phyloP scores from a whole-genome alignment of 2,888 invertebrate species.

The Scelioninae gen. 1 region DNA sequence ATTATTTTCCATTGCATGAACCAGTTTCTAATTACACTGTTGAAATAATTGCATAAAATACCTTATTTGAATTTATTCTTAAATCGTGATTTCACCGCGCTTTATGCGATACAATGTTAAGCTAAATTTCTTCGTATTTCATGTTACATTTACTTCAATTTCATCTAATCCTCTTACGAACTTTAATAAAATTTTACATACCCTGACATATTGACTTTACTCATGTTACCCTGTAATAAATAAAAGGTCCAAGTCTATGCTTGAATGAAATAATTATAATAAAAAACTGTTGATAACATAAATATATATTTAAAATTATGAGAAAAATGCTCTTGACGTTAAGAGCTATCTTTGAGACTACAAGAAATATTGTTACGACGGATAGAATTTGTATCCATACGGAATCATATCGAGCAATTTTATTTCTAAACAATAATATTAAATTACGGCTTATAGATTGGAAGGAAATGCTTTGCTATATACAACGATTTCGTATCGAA shows the following conservation, averaged over 20 bases:
- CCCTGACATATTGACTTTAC: neutral
- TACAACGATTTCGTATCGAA: neutral
- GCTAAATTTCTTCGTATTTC: neutral
- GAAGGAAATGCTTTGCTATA: neutral
- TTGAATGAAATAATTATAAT: too few relatives aligned
- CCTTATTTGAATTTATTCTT: neutral
- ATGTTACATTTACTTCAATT: constrained; percentile 33
- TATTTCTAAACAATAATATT: constrained; percentile 7
- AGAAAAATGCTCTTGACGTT: too few relatives aligned
- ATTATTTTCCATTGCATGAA: too few relatives aligned
- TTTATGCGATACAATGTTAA: neutral
- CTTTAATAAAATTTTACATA: constrained; percentile 35
- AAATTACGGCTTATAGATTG: neutral
- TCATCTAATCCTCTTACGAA: constrained; percentile 30
- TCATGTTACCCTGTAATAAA: neutral
- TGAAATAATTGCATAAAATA: neutral
- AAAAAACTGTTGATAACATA: too few relatives aligned
- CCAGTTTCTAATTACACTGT: too few relatives aligned
- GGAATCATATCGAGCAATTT: neutral
- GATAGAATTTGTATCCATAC: neutral
- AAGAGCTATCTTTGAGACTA: too few relatives aligned
- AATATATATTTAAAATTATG: too few relatives aligned
- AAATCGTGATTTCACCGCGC: neutral
- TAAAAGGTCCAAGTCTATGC: neutral
- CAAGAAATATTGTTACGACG: too few relatives aligned